phyloP scores from a whole-genome alignment of 2,797 vertebrate species.

The Staurois parvus region DNA sequence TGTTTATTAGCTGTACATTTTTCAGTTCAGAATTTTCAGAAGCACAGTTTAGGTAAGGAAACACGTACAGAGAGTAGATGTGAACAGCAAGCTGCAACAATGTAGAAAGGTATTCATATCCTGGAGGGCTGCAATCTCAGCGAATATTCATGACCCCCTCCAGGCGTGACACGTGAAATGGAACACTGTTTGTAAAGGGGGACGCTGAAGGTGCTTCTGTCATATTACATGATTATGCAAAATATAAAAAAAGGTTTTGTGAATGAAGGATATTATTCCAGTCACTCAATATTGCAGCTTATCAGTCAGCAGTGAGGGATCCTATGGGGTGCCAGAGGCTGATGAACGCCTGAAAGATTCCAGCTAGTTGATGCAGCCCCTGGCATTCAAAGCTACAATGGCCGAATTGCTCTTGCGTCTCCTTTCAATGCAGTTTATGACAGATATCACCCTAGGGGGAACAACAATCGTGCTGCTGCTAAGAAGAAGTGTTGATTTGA shows the following conservation, averaged over 20 bases:
- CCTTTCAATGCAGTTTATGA: constrained; percentile 1
- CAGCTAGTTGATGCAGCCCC: not conserved
- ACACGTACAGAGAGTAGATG: constrained; percentile 2
- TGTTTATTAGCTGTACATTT: not conserved
- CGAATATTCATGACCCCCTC: constrained; percentile 8
- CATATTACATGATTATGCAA: not conserved
- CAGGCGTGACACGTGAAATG: not conserved
- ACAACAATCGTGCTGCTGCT: not conserved
- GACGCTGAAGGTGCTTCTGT: not conserved
- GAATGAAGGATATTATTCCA: not conserved
- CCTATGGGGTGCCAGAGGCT: not conserved
- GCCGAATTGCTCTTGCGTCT: not conserved
- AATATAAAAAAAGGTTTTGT: not conserved
- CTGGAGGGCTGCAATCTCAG: constrained; percentile 3
- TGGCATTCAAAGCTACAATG: constrained; percentile 6
- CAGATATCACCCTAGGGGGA: constrained; percentile 7
- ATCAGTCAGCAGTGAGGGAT: not conserved
- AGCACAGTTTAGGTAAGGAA: not conserved
- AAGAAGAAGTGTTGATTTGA: not conserved
- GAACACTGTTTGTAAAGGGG: not conserved
- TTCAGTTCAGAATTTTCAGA: not conserved
- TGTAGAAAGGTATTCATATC: constrained; percentile 15
- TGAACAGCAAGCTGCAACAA: not conserved
- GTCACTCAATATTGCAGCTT: not conserved
- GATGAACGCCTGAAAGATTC: constrained; percentile 12